These are phyloP conservation scores for Microctonus hyperodae DNA, from an alignment of 2,888 invertebrate genomes.

Conservation along the genomic window DNA sequence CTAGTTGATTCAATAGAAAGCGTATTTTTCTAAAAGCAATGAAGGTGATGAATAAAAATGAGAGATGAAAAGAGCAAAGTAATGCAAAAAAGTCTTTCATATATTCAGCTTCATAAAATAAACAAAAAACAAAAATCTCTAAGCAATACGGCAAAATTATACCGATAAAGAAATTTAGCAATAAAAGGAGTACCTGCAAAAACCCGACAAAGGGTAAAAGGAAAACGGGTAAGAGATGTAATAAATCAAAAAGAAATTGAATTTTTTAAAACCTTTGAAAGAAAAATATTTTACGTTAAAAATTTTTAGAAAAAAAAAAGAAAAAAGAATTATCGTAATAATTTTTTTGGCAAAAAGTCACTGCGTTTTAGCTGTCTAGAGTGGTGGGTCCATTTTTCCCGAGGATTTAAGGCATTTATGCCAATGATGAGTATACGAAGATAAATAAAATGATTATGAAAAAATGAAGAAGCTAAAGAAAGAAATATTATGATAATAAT, in stretches of 20 bases:
- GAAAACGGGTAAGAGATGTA: conserved; percentile 24
- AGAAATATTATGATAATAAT: conserved; percentile 4
- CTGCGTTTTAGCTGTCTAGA: conserved; percentile 17
- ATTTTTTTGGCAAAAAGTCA: conserved; percentile 41
- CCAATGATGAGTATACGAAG: conserved; percentile 9
- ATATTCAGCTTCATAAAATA: conserved; percentile 13
- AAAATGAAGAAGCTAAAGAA: conserved; percentile 11
- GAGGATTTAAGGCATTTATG: conserved; percentile 12
- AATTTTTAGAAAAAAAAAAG: not conserved
- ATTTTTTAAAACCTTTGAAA: not conserved
- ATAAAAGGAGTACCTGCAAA: conserved; percentile 51
- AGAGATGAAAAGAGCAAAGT: conserved; percentile 33
- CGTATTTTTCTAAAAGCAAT: conserved; percentile 34
- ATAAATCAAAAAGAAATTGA: not conserved
- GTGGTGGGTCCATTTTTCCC: conserved; percentile 45
- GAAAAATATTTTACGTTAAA: not conserved
- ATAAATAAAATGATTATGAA: conserved; percentile 21
- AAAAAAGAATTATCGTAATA: conserved; percentile 26
- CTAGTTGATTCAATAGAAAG: too few species aligned
- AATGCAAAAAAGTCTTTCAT: not conserved
- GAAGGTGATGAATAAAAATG: not conserved
- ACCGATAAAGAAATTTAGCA: conserved; percentile 45
- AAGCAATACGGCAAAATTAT: conserved; percentile 48
- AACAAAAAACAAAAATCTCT: conserved; percentile 38
- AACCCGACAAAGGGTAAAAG: conserved; percentile 30